These are phyloP conservation scores for Cryptotermes secundus DNA, from an alignment of 1,140 invertebrate species.

Conservation along the genomic window DNA sequence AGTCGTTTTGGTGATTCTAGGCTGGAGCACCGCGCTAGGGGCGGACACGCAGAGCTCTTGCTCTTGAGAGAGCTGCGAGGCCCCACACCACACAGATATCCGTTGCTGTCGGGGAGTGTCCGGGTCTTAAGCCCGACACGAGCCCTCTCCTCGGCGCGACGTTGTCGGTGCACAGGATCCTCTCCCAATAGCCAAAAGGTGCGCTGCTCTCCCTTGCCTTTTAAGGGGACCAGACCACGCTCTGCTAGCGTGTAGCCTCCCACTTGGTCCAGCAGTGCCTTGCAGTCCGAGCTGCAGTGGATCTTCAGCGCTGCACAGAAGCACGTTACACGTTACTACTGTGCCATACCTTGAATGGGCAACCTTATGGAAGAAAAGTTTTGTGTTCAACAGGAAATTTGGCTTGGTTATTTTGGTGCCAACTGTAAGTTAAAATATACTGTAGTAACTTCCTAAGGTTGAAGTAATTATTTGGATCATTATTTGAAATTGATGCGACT, in stretches of 20 bases:
- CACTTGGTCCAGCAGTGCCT: conserved; percentile 68
- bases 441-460: too few relatives aligned
- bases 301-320: conserved; percentile 70
- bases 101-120: conserved; percentile 40
- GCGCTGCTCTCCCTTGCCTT: conserved; percentile 80
- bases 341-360: too few relatives aligned
- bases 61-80: conserved; percentile 63
- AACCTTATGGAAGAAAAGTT: too few relatives aligned
- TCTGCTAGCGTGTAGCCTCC: conserved; percentile 78
- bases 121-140: background rate
- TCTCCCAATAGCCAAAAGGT: conserved; percentile 88
- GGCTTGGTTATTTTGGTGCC: too few relatives aligned
- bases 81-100: conserved; percentile 40
- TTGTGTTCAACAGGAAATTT: too few relatives aligned
- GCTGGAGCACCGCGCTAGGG: conserved; percentile 50
- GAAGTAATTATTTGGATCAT: too few relatives aligned
- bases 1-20: conserved; percentile 78
- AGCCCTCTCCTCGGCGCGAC: conserved; percentile 50
- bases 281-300: conserved; percentile 78
- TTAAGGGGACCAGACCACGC: conserved; percentile 78
- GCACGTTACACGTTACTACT: background rate
- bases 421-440: too few relatives aligned
- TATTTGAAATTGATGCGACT: too few relatives aligned
- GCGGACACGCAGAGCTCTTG: background rate
- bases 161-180: conserved; percentile 56